Conservation (phyloP, 1,140 invertebrate species). For the Pseudomyrmex dendroicus region DNA sequence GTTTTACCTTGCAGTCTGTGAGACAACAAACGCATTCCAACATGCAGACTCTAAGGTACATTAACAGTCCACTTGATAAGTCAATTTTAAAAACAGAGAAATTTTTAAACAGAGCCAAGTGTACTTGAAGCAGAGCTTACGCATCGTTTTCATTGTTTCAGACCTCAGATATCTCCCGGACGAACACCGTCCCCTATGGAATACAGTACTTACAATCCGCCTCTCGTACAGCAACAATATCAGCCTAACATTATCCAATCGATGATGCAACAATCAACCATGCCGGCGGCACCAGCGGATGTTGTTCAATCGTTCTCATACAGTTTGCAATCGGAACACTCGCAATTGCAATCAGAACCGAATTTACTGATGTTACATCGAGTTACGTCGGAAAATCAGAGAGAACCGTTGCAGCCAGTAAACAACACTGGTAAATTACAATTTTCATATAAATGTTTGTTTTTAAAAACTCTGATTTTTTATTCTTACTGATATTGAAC, state of each 20-base stretch:
- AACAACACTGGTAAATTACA: conserved; percentile 54
- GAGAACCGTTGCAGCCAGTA: conserved; percentile 52
- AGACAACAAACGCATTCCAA: conserved; percentile 48
- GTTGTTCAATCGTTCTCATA: conserved; percentile 53
- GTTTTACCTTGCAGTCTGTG: conserved; percentile 62
- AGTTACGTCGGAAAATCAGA: conserved; percentile 56
- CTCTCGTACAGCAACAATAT: conserved; percentile 61
- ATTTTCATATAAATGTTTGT: background rate
- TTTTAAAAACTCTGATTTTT: too few relatives aligned
- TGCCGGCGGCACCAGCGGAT: background rate
- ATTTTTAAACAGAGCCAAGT: background rate
- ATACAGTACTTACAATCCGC: conserved; percentile 57
- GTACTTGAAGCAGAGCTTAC: background rate
- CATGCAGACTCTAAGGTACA: conserved; percentile 67
- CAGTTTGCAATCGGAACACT: conserved; percentile 34
- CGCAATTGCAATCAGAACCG: conserved; percentile 39
- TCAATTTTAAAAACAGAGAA: background rate
- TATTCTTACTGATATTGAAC: too few relatives aligned
- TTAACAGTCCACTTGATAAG: background rate
- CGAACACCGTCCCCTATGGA: conserved; percentile 77
- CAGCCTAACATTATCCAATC: background rate
- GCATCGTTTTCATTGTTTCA: conserved; percentile 46
- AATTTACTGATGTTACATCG: conserved; percentile 32
- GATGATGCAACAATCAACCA: conserved; percentile 48
- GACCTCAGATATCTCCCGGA: conserved; percentile 72